Conservation (phyloP, 2,888 invertebrate species). For the Leptogaster cylindrica region DNA sequence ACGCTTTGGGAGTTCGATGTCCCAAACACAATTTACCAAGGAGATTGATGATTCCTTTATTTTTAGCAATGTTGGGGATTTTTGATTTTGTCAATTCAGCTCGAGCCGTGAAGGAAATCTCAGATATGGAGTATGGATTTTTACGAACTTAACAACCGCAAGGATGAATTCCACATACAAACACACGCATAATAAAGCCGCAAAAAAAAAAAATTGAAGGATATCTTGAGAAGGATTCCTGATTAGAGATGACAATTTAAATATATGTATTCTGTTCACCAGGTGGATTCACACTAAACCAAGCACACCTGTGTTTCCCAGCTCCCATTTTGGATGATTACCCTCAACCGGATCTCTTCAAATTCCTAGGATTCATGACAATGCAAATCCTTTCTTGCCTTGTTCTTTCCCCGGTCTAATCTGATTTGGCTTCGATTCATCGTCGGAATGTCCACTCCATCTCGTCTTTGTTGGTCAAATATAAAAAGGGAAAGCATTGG, state of each 20-base stretch:
- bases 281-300: background rate
- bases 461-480: background rate
- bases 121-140: no score
- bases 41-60: slow-evolving; percentile 38
- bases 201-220: slow-evolving; percentile 8
- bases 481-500: background rate
- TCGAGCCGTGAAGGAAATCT: background rate
- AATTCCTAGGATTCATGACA: slow-evolving; percentile 28
- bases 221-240: slow-evolving; percentile 23
- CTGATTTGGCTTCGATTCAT: background rate
- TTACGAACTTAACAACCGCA: no score
- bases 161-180: background rate
- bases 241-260: slow-evolving; percentile 39
- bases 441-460: background rate
- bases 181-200: background rate
- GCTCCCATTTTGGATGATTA: background rate
- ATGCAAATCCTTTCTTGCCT: slow-evolving; percentile 24
- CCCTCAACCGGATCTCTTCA: slow-evolving; percentile 9
- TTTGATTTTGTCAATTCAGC: slow-evolving; percentile 37
- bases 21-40: slow-evolving; percentile 25
- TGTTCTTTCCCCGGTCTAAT: background rate
- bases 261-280: slow-evolving; percentile 15
- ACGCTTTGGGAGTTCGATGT: background rate
- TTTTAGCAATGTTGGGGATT: slow-evolving; percentile 35
- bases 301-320: background rate